Evolutionary conservation across 1,140 invertebrate species (phyloP).

Genomic region (Papilio polytes): DNA sequence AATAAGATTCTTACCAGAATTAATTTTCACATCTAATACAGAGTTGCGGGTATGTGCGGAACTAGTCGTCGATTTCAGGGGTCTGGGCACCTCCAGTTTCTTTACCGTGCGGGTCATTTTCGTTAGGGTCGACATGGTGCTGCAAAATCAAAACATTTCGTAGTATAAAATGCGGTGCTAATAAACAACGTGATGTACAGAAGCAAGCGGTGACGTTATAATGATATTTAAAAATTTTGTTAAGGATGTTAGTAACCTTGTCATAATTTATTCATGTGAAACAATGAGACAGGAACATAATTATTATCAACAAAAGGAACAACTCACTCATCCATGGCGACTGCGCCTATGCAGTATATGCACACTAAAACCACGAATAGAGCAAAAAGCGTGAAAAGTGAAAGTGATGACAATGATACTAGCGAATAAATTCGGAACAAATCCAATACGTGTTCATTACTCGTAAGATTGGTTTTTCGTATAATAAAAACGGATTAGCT

Average conservation of each 20-base stretch:
- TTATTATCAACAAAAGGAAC: constrained; percentile 56
- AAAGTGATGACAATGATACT: constrained; percentile 83
- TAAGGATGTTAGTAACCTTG: constrained; percentile 73
- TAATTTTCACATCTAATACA: constrained; percentile 81
- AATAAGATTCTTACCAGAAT: constrained; percentile 77
- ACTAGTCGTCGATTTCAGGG: constrained; percentile 86
- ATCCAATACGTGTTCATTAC: constrained; percentile 83
- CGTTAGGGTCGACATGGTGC: constrained; percentile 82
- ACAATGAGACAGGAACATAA: constrained; percentile 64
- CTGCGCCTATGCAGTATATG: constrained; percentile 62
- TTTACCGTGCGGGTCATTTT: constrained; percentile 86
- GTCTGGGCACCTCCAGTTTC: constrained; percentile 89
- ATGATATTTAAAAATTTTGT: constrained; percentile 63
- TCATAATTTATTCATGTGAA: constrained; percentile 72
- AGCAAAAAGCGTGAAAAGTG: constrained; percentile 78
- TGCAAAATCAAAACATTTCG: constrained; percentile 56
- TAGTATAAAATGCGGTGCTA: constrained; percentile 38
- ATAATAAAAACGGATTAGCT: constrained; percentile 72
- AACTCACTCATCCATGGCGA: constrained; percentile 82
- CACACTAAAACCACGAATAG: constrained; percentile 72
- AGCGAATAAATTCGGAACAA: constrained; percentile 82
- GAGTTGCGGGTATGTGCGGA: constrained; percentile 81
- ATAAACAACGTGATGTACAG: constrained; percentile 18
- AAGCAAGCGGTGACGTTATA: constrained; percentile 47
- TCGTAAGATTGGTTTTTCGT: constrained; percentile 77